A percentile compares a stretch with the other conserved stretches of the same genome.
Evolutionary conservation across 1,140 invertebrate genomes (phyloP).

Genomic region (Agrilus planipennis): DNA sequence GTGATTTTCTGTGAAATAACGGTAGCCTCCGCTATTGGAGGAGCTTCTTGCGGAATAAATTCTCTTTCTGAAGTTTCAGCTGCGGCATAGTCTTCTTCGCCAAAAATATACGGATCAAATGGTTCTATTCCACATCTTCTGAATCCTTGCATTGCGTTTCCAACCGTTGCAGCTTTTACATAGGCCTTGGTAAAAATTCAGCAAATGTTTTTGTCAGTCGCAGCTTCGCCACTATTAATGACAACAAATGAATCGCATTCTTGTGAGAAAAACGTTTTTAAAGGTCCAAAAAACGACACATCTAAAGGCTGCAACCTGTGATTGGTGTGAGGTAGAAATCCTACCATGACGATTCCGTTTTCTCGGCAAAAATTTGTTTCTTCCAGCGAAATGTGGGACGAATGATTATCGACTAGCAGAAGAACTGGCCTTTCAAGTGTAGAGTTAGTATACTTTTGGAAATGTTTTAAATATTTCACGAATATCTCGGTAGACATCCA

Average conservation of each 20-base stretch:
- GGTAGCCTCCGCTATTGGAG: too few relatives aligned
- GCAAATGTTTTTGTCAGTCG: slow-evolving; percentile 8
- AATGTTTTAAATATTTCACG: slow-evolving; percentile 27
- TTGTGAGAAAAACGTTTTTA: slow-evolving; percentile 6
- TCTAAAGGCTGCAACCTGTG: slow-evolving; percentile 24
- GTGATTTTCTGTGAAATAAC: too few relatives aligned
- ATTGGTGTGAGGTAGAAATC: slow-evolving; percentile 21
- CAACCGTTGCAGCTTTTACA: slow-evolving; percentile 4
- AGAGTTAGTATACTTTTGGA: slow-evolving; percentile 10
- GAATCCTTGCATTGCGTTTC: slow-evolving; percentile 3
- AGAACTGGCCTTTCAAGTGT: slow-evolving; percentile 19
- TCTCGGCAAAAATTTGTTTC: slow-evolving; percentile 23
- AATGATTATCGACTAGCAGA: slow-evolving; percentile 35
- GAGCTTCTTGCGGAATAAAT: too few relatives aligned
- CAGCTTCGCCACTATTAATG: slow-evolving; percentile 11
- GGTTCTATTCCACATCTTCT: slow-evolving; percentile 6
- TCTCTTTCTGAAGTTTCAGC: not conserved
- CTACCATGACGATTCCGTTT: slow-evolving; percentile 22
- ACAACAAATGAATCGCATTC: slow-evolving; percentile 8
- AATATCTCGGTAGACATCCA: slow-evolving; percentile 31
- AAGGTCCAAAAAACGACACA: slow-evolving; percentile 16
- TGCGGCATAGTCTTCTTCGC: slow-evolving; percentile 5
- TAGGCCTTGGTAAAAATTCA: slow-evolving; percentile 2
- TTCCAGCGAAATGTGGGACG: slow-evolving; percentile 22
- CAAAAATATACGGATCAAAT: slow-evolving; percentile 5